Conservation (phyloP, 2,113 vertebrate species). For the Alligator sinensis region DNA sequence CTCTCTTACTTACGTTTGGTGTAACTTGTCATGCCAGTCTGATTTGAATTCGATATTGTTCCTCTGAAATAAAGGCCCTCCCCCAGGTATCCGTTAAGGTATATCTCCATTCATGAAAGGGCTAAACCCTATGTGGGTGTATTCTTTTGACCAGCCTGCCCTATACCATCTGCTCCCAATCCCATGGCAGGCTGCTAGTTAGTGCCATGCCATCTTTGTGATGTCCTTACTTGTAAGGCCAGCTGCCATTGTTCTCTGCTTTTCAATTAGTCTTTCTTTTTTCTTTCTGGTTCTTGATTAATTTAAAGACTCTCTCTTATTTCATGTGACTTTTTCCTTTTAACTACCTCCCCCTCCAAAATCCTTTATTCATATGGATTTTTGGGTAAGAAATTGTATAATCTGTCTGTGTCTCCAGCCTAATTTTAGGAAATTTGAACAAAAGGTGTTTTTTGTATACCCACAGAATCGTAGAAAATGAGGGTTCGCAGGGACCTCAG, state of each 20-base stretch:
- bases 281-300: neutral
- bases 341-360: neutral
- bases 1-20: neutral
- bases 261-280: neutral
- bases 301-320: neutral
- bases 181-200: neutral
- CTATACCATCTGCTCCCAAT: neutral
- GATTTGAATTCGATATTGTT: no score
- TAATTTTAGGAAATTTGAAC: neutral
- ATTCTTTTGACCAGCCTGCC: neutral
- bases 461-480: no score
- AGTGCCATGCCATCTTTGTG: neutral
- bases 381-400: conserved; percentile 5
- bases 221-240: neutral
- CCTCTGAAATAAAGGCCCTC: neutral
- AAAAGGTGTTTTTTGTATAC: neutral
- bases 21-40: no score
- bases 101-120: neutral
- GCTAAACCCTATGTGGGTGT: neutral
- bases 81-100: neutral
- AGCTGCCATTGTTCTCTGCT: no score
- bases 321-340: neutral
- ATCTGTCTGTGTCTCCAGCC: neutral
- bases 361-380: neutral
- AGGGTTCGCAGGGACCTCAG: no score